Evolutionary conservation across 2,888 invertebrate species (phyloP).

Genomic region (Drosophila paranaensis): DNA sequence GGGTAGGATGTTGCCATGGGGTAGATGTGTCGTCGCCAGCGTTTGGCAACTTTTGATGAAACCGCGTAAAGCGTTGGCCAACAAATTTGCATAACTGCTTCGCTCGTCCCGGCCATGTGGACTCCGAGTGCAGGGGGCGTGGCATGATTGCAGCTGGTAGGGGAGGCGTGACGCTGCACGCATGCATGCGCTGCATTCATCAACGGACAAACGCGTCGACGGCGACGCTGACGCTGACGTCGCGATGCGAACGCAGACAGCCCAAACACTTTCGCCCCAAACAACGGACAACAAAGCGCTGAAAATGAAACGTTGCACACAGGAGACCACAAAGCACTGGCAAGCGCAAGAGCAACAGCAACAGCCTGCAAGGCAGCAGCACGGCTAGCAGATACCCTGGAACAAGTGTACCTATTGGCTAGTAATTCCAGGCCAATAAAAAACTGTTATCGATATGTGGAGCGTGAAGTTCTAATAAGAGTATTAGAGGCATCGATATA

Average conservation of each 20-base stretch:
- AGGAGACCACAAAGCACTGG: conserved; percentile 54
- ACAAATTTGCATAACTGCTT: conserved; percentile 78
- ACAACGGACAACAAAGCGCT: conserved; percentile 57
- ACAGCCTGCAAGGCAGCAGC: neutral
- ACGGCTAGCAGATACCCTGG: conserved; percentile 7
- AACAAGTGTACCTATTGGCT: no score
- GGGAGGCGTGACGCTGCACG: conserved; percentile 61
- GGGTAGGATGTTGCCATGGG: neutral
- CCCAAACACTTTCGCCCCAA: conserved; percentile 55
- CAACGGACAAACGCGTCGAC: conserved; percentile 39
- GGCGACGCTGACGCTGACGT: neutral
- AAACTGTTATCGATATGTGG: neutral
- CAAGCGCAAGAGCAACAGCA: conserved; percentile 10
- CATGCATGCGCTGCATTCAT: conserved; percentile 80
- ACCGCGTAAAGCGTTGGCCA: conserved; percentile 67
- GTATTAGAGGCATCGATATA: neutral
- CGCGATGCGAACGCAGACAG: conserved; percentile 27
- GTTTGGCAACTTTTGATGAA: conserved; percentile 77
- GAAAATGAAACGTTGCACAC: conserved; percentile 71
- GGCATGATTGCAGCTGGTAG: conserved; percentile 16
- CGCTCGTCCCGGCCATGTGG: conserved; percentile 53
- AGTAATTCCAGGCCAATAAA: neutral
- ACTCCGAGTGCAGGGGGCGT: conserved; percentile 11
- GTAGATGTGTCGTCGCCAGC: conserved; percentile 44
- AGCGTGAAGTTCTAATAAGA: neutral